These are phyloP conservation scores for Calliphora vomitoria DNA, from an alignment of 2,888 invertebrate species.

Conservation along the genomic window DNA sequence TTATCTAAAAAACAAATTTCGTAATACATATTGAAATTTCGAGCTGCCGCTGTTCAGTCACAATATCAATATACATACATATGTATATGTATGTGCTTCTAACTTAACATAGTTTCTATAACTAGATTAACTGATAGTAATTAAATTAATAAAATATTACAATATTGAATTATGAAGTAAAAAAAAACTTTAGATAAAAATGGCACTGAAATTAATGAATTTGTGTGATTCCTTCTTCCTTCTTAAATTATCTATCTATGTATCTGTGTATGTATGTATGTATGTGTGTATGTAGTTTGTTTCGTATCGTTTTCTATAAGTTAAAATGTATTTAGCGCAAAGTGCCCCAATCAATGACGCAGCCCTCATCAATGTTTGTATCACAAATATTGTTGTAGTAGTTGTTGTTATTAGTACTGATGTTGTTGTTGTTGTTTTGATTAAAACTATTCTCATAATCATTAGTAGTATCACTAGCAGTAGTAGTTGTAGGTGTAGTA, in stretches of 20 bases:
- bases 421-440: constrained; percentile 72
- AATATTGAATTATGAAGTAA: constrained; percentile 37
- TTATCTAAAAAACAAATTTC: background rate
- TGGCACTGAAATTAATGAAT: constrained; percentile 59
- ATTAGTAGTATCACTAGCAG: constrained; percentile 61
- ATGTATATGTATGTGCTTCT: too few species aligned
- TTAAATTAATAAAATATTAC: constrained; percentile 22
- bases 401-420: constrained; percentile 72
- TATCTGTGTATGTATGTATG: background rate
- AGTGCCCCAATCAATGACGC: constrained; percentile 73
- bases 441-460: constrained; percentile 74
- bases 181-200: constrained; percentile 47
- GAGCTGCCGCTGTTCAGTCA: constrained; percentile 51
- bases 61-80: background rate
- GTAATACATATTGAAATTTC: background rate
- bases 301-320: background rate
- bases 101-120: too few species aligned
- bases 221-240: constrained; percentile 27
- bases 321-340: constrained; percentile 48
- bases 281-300: background rate
- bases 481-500: constrained; percentile 50
- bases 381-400: constrained; percentile 67
- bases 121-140: background rate
- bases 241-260: constrained; percentile 18
- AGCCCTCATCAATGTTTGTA: constrained; percentile 52